Evolutionary conservation across 2,113 vertebrate genomes (phyloP).

Genomic region (Calonectris borealis): DNA sequence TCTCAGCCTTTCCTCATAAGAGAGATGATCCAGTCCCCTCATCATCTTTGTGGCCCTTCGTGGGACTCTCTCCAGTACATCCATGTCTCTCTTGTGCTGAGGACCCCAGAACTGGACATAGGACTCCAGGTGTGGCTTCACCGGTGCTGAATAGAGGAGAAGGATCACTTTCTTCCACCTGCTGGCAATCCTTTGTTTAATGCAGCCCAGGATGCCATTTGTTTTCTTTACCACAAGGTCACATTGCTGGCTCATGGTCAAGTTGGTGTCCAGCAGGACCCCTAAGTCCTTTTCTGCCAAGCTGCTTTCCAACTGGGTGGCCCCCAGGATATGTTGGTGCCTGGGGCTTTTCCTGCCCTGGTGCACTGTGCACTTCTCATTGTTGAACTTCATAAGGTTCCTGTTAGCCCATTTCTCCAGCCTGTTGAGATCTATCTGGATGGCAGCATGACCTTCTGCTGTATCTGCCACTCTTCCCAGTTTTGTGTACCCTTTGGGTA

Average conservation of each 20-base stretch:
- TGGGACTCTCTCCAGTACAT: neutral
- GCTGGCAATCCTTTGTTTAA: neutral
- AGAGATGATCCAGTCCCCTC: neutral
- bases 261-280: neutral
- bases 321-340: neutral
- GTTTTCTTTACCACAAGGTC: neutral
- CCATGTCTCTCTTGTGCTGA: neutral
- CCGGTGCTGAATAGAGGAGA: neutral
- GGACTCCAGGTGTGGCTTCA: neutral
- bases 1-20: neutral
- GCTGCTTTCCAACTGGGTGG: neutral
- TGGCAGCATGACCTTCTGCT: too few relatives aligned
- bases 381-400: too few relatives aligned
- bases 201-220: neutral
- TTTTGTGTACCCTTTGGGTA: too few relatives aligned
- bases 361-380: neutral
- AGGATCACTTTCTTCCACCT: neutral
- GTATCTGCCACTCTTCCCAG: too few relatives aligned
- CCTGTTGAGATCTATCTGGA: too few relatives aligned
- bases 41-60: neutral
- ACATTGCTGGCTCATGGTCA: neutral
- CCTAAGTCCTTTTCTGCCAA: neutral
- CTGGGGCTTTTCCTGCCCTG: neutral
- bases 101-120: neutral
- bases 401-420: too few relatives aligned